Percentiles rank a stretch among this genome's conserved stretches.
Evolutionary conservation across 1,140 invertebrate species (phyloP).

Genomic region (Sycophila sp.): DNA sequence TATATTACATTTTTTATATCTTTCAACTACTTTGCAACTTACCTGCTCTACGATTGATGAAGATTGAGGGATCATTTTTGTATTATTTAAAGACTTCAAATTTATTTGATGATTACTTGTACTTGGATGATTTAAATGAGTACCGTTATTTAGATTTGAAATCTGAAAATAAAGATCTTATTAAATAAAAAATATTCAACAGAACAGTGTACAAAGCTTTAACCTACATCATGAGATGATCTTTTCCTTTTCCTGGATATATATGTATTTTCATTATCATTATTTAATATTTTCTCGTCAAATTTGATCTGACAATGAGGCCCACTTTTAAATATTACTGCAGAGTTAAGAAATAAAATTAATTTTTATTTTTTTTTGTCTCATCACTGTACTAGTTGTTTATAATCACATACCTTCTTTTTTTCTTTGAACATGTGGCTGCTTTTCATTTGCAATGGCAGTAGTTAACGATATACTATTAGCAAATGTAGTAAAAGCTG

Average conservation of each 20-base stretch:
- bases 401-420: constrained; percentile 36
- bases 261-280: constrained; percentile 36
- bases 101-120: constrained; percentile 26
- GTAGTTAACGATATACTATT: constrained; percentile 72
- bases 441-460: constrained; percentile 65
- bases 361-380: background rate
- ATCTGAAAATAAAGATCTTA: constrained; percentile 8
- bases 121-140: constrained; percentile 20
- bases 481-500: constrained; percentile 85
- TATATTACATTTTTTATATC: background rate
- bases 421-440: constrained; percentile 53
- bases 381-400: constrained; percentile 34
- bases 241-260: constrained; percentile 53
- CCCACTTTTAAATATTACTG: constrained; percentile 29
- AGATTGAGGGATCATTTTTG: constrained; percentile 3
- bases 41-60: constrained; percentile 15
- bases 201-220: no score
- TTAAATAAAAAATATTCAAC: background rate
- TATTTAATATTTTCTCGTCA: constrained; percentile 38
- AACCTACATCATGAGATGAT: constrained; percentile 46
- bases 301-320: constrained; percentile 26
- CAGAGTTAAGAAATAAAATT: constrained; percentile 10
- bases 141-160: constrained; percentile 29
- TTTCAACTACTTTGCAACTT: no score
- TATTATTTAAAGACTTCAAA: constrained; percentile 6